phyloP scores from a whole-genome alignment of 2,888 invertebrate species.

The Gandaritis pyraliata region DNA sequence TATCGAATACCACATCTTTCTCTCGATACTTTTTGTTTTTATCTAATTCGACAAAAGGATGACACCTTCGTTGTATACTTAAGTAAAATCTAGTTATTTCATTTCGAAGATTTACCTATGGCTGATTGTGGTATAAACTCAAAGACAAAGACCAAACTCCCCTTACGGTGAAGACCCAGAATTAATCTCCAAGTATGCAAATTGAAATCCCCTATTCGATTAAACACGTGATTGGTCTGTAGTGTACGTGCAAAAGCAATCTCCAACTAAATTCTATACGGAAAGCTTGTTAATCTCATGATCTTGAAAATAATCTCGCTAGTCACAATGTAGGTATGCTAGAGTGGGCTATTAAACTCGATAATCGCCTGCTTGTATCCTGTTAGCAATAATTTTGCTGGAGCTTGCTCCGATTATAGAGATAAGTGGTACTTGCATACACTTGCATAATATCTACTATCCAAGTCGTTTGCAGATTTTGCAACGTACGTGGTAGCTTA shows the following conservation, averaged over 20 bases:
- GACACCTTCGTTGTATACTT: background rate
- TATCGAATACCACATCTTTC: background rate
- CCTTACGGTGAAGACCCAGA: no score
- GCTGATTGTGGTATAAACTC: no score
- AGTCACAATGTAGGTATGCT: background rate
- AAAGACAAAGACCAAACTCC: no score
- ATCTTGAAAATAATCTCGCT: background rate
- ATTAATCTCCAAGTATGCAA: no score
- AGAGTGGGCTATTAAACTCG: conserved; percentile 2
- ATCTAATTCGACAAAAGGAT: background rate
- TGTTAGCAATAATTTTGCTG: conserved; percentile 12
- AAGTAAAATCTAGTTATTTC: no score
- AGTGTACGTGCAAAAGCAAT: background rate
- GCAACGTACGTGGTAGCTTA: no score
- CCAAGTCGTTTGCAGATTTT: no score
- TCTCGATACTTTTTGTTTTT: background rate
- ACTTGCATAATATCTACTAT: no score
- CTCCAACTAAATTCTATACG: background rate
- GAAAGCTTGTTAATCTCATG: background rate
- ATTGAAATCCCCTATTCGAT: no score
- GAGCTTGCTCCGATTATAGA: background rate
- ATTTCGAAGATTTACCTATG: no score
- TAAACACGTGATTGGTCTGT: conserved; percentile 5
- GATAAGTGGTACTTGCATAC: background rate
- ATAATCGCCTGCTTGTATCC: conserved; percentile 11